phyloP scores from a whole-genome alignment of 2,888 invertebrate genomes.

The Plagodis pulveraria region DNA sequence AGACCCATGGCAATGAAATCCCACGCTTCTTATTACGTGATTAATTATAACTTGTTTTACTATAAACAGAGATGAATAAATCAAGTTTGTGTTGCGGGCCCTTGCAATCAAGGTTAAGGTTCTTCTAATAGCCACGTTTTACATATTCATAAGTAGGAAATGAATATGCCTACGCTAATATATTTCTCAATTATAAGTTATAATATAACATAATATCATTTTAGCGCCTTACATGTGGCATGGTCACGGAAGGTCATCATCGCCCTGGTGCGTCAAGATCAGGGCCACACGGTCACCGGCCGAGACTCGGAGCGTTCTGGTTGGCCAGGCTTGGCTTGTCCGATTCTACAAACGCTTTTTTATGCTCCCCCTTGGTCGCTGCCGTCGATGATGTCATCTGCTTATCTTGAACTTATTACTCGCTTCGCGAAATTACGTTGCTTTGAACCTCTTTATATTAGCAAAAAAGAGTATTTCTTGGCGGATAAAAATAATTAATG shows the following conservation, averaged over 20 bases:
- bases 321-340: constrained; percentile 43
- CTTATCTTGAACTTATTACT: constrained; percentile 50
- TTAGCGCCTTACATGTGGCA: constrained; percentile 31
- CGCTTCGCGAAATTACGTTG: constrained; percentile 43
- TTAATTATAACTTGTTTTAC: constrained; percentile 50
- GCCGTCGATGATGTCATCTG: constrained; percentile 72
- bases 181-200: not conserved
- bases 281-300: constrained; percentile 75
- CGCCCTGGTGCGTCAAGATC: constrained; percentile 70
- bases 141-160: constrained; percentile 10
- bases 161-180: not conserved
- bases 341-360: constrained; percentile 49
- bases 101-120: constrained; percentile 47
- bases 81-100: constrained; percentile 24
- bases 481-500: constrained; percentile 16
- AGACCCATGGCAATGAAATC: constrained; percentile 50
- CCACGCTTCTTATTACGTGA: constrained; percentile 49
- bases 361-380: constrained; percentile 62
- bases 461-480: constrained; percentile 34
- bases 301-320: constrained; percentile 58
- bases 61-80: constrained; percentile 43
- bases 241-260: constrained; percentile 51
- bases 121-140: constrained; percentile 15
- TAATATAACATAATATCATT: constrained; percentile 2
- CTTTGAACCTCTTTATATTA: constrained; percentile 50